Conservation (phyloP, 2,113 vertebrate genomes). For the Gallinago paraguaiae region DNA sequence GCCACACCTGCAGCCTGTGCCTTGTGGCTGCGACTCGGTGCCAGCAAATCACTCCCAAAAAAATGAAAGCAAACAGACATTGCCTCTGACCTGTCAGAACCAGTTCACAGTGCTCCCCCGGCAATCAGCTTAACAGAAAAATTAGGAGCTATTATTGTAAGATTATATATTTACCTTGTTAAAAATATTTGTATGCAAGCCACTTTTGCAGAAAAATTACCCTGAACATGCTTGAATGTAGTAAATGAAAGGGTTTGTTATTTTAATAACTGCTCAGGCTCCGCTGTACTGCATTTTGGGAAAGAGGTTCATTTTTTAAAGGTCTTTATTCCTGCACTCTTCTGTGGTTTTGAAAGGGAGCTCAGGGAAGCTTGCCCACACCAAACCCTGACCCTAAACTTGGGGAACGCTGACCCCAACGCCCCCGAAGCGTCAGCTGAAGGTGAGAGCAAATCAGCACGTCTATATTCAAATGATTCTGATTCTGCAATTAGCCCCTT, state of each 20-base stretch:
- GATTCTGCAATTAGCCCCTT: slow-evolving; percentile 45
- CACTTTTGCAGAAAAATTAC: slow-evolving; percentile 68
- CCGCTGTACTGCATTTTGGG: slow-evolving; percentile 40
- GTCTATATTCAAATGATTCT: slow-evolving; percentile 25
- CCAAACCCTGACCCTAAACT: slow-evolving; percentile 36
- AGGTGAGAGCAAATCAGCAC: slow-evolving; percentile 34
- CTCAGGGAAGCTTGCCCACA: not conserved
- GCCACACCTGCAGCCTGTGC: slow-evolving; percentile 62
- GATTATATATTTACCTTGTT: slow-evolving; percentile 75
- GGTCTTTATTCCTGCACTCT: slow-evolving; percentile 20
- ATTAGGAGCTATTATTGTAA: slow-evolving; percentile 67
- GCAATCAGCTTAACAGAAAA: slow-evolving; percentile 67
- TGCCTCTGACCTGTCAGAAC: slow-evolving; percentile 69
- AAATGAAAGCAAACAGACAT: slow-evolving; percentile 67
- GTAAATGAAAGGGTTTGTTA: slow-evolving; percentile 70
- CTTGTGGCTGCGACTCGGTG: slow-evolving; percentile 35
- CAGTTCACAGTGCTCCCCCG: slow-evolving; percentile 56
- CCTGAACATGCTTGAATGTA: slow-evolving; percentile 63
- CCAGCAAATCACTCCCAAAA: slow-evolving; percentile 63
- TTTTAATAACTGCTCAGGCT: slow-evolving; percentile 58
- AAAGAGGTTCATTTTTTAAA: slow-evolving; percentile 42
- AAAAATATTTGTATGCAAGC: slow-evolving; percentile 74
- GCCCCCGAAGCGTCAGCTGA: not conserved
- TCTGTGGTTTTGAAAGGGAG: not conserved
- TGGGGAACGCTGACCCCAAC: not conserved